Conservation (phyloP, 2,797 vertebrate species). For the Falco rusticolus region DNA sequence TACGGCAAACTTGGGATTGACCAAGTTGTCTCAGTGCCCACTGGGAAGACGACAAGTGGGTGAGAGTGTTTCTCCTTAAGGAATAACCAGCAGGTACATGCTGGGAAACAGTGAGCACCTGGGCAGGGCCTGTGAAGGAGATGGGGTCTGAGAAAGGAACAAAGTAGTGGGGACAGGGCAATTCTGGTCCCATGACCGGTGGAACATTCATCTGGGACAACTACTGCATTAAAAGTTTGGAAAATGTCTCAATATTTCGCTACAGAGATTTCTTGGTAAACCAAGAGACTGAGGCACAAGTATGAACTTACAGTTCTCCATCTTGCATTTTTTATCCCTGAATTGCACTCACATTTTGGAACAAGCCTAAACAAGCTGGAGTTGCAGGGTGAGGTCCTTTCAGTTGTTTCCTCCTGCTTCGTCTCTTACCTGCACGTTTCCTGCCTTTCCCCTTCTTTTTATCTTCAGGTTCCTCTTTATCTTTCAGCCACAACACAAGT, state of each 20-base stretch:
- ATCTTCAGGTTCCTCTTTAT: not conserved
- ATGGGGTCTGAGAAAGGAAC: not conserved
- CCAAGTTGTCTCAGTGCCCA: not conserved
- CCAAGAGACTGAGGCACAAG: not conserved
- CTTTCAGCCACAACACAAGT: not conserved
- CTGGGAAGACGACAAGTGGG: not conserved
- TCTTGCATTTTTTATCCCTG: not conserved
- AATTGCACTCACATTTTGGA: not conserved
- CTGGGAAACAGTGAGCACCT: not conserved
- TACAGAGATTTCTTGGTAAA: not conserved
- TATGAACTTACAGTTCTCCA: not conserved
- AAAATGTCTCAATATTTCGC: not conserved
- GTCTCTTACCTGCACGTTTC: not conserved
- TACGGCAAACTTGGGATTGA: not conserved
- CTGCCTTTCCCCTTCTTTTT: not conserved
- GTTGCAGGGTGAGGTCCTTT: not conserved
- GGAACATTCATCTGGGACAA: not conserved
- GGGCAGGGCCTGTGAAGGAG: not conserved
- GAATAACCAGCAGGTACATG: not conserved
- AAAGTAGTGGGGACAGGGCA: rapidly evolving
- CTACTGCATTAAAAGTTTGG: not conserved
- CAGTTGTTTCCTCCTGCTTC: not conserved
- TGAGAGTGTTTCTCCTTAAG: not conserved
- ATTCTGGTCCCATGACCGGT: not conserved
- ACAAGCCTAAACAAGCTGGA: not conserved